Percentiles rank a stretch among this genome's conserved stretches.
These are phyloP conservation scores for Orientallactaga bullata DNA, from an alignment of 2,113 vertebrate genomes.

Conservation along the genomic window DNA sequence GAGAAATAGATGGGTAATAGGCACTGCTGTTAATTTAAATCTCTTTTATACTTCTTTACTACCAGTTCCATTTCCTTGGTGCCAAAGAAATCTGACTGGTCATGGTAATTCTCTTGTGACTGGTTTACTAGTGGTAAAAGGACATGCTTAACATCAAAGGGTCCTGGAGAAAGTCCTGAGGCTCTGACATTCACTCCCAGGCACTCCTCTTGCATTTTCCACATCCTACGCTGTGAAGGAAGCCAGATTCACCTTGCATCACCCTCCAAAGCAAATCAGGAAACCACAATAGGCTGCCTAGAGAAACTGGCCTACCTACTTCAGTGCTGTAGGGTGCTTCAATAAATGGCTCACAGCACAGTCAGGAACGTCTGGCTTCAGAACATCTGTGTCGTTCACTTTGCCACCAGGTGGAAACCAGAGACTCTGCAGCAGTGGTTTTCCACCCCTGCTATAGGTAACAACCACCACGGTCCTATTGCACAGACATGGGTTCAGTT, in stretches of 20 bases:
- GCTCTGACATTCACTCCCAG: neutral
- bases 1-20: neutral
- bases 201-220: neutral
- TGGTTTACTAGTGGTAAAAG: slow-evolving; percentile 10
- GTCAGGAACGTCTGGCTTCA: neutral
- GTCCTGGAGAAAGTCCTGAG: slow-evolving; percentile 8
- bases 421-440: neutral
- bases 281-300: neutral
- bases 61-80: slow-evolving; percentile 22
- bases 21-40: slow-evolving; percentile 20
- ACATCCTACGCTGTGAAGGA: neutral
- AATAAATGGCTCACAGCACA: neutral
- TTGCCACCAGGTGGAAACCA: slow-evolving; percentile 16
- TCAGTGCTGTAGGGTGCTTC: neutral
- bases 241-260: neutral
- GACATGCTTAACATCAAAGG: neutral
- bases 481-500: neutral
- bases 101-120: slow-evolving; percentile 27
- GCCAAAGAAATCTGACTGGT: slow-evolving; percentile 23
- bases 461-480: neutral
- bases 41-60: slow-evolving; percentile 19
- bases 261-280: slow-evolving; percentile 19
- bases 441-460: neutral
- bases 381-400: neutral
- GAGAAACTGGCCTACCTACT: neutral